Base-by-base conservation (phyloP, 2,797 vertebrate species). In the Ficedula albicollis region DNA sequence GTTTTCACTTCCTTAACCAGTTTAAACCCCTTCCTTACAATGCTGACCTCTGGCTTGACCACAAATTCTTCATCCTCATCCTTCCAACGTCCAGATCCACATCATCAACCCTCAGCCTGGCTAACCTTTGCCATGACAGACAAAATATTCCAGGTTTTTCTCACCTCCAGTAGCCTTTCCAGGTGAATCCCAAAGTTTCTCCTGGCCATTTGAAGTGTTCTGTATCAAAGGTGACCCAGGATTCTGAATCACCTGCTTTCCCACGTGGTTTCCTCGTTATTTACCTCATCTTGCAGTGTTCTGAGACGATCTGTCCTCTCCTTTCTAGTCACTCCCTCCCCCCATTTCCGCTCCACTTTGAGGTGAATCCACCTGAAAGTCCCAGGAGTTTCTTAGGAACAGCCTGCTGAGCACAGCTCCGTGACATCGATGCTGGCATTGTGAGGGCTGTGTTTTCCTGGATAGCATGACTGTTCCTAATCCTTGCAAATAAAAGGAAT, bases 401-500 rank as follows among this genome's bases (percentile, higher is more conserved):
- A 49, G 34, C 19, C 23, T 84, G 67, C 76, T 26, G 38, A 89
- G 84, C 23, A 25, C 69, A 41, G 79, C 59, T 91, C 58, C 0
- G 16, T 93, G 91, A 96, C 84, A 92, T 51, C 13, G 51, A 14
- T 26, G 46, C 63, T 13, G 18, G 69, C 76, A 8, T 9, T 89
- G 13, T 58, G 41, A 92, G 70, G 14, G 41, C 78, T 81, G 64
- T 80, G 78, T 55, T 94, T 95, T 97, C 92, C 92, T 92, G 84
- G 93, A 91, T 64, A 93, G 46, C 59, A 69, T 72, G 92, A 95
- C 62, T 93, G 46, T 36, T 94, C 15, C 2, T 12, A 21, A 63
- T 14, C 76, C 66, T 32, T 46, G 52, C 84, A 91, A 94, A 96
- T 94, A 60, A 92, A 92, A 91, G 52, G 63, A 92, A 82, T 86